These are phyloP conservation scores for Bemisia tabaci DNA, from an alignment of 1,140 invertebrate species.

Conservation along the genomic window DNA sequence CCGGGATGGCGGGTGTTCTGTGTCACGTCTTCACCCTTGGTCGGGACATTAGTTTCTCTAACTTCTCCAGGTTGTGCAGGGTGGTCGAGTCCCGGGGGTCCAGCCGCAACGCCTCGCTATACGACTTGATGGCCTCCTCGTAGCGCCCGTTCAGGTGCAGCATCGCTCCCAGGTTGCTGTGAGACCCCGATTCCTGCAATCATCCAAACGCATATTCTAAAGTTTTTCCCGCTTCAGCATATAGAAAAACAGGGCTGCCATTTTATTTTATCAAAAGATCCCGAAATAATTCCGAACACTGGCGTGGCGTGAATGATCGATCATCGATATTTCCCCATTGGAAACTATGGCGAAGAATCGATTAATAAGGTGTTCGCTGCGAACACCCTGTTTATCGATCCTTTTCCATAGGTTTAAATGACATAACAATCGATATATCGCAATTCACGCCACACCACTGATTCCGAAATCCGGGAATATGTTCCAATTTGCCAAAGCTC, in stretches of 20 bases:
- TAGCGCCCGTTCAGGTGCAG: slow-evolving; percentile 82
- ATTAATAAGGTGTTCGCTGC: too few species aligned
- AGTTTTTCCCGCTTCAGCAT: not conserved
- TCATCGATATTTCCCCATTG: too few species aligned
- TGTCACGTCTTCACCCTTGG: not conserved
- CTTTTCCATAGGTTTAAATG: too few species aligned
- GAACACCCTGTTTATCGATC: too few species aligned
- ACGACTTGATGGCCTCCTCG: slow-evolving; percentile 67
- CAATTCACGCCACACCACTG: too few species aligned
- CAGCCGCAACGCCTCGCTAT: slow-evolving; percentile 62
- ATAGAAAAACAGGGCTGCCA: too few species aligned
- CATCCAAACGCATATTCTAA: not conserved
- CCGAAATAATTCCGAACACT: too few species aligned
- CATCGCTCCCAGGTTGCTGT: slow-evolving; percentile 88
- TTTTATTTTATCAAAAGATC: too few species aligned
- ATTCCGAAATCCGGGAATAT: not conserved
- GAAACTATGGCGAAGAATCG: not conserved
- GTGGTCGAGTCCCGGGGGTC: slow-evolving; percentile 76
- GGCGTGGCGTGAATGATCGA: too few species aligned
- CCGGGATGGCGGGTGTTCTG: not conserved
- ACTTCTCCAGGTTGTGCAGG: slow-evolving; percentile 71
- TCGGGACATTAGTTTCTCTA: slow-evolving; percentile 28
- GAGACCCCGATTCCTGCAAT: slow-evolving; percentile 65
- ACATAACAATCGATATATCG: too few species aligned
- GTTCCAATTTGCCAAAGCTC: too few species aligned